Evolutionary conservation across 1,140 invertebrate genomes (phyloP), one percentile per base, ranked within the genome.

Genomic region (Penaeus indicus): DNA sequence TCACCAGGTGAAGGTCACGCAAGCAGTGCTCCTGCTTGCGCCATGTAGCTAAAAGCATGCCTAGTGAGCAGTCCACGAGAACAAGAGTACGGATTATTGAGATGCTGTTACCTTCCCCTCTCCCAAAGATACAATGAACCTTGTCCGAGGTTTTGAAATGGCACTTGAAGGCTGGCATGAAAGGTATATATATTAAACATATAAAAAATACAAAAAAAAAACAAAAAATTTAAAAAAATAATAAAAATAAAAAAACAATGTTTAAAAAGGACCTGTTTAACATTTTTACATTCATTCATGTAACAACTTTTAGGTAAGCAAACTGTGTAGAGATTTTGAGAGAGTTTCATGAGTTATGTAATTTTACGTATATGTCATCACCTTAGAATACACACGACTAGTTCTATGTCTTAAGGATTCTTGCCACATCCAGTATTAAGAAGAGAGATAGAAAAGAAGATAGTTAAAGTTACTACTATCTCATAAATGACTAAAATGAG

Each of bases 141-240:
- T 81, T 84, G 82, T 88, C 87, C 87, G 69, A 88, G 87, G 87
- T 88, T 88, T 78, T 63, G 75, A 77, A 84, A 88, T 78, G 87
- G 87, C 87, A 67, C 67, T 84, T 38, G 81, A 88, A 88, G 87
- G 81, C 87, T 88, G 87, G 82, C 87, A 61, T 61, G 72, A 84
- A 63, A 60, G 62, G 83, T 61, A 32, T 77, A 38, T 38, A 75
- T 32, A 75, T 32, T 75, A 32, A 75, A 38, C n/a, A 47, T 77
- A 32, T 85, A 42, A 60, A 27, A 61, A 61, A 63, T 42, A 22
- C 60, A 83, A 19, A 47, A 84, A 38, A 63, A 25, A 61, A 32
- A 32, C 54, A 79, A 32, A 63, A n/a, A 25, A 60, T 8, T 3
- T 2, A 77, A 79, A 86, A 32, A 75, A 79, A 79, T 78, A 42